Evolutionary conservation across 2,888 invertebrate species (phyloP), one percentile per base, ranked within the genome.

Genomic region (Coelinius sp.): DNA sequence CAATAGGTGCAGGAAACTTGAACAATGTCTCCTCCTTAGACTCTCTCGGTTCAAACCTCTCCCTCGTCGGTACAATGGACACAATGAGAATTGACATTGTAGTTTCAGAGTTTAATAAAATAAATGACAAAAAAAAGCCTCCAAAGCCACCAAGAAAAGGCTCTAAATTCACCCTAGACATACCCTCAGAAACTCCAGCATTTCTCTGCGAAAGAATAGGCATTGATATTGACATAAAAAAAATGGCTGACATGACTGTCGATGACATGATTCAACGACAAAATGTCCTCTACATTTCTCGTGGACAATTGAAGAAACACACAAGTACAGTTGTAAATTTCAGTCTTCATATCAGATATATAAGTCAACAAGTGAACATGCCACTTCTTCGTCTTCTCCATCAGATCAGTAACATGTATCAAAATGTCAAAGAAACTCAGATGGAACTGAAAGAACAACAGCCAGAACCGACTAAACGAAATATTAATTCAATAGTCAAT

Each of bases 361-460:
- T 98, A 81, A 95, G 96, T 59, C 98, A 98, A 86, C 95, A 97
- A 90, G 97, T 98, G 0, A 98, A 98, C 88, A 97, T 98, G 97
- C 97, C 98, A 0, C 89, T 98, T 41, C 89, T 98, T 56, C 90
- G 98, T 65, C 90, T 98, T 66, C 90, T 98, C 72, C 97, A 98
- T 89, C 98, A 98, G 89, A 97, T 98, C 84, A 95, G 95, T 82
- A 97, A 97, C 84, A 97, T 98, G 97, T 97, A 97, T 88, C 97
- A 97, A 88, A 98, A 97, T 86, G 97, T 98, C 1, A 96, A 97
- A 85, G 97, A 97, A 85, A 97, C 97, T 0, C 96, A 97, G 85
- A 93, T 94, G 79, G 97, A 97, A 83, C 90, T 98, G 73, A 93
- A 95, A 78, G 94, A 94, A 79, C 94, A 94, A 77, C 91, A 90